Percentiles rank a stretch among this genome's conserved stretches.
Conservation (phyloP, 2,797 vertebrate genomes). For the Diplodus puntazzo region DNA sequence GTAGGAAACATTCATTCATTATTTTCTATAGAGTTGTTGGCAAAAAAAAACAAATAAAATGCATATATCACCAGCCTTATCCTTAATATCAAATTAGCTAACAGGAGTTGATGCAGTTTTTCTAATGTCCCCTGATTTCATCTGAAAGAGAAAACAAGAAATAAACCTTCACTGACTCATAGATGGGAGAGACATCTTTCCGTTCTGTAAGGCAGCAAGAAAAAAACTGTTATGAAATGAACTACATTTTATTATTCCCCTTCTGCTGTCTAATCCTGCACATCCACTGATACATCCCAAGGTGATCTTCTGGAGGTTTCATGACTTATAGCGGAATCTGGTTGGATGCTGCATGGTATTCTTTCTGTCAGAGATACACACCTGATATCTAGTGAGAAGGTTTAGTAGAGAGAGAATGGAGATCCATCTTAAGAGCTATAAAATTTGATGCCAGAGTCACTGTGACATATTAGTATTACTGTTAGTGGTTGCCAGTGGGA, state of each 20-base stretch:
- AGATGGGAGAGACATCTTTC: neutral
- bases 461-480: conserved; percentile 32
- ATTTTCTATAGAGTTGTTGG: neutral
- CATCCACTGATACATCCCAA: neutral
- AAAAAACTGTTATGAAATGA: neutral
- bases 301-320: conserved; percentile 16
- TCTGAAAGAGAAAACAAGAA: conserved; percentile 8
- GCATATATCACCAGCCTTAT: neutral
- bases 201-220: neutral
- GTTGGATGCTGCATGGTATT: conserved; percentile 15
- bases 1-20: neutral
- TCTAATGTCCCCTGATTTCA: neutral
- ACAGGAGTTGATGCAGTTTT: neutral
- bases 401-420: conserved; percentile 21
- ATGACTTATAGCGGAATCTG: conserved; percentile 7
- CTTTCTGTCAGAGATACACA: conserved; percentile 26
- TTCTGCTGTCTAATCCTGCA: neutral
- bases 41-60: neutral
- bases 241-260: conserved; percentile 1
- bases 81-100: neutral
- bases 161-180: neutral
- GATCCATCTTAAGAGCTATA: conserved; percentile 47
- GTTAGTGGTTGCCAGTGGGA: conserved; percentile 20
- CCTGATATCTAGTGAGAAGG: conserved; percentile 18
- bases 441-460: conserved; percentile 45